Base-by-base conservation (phyloP, 2,113 vertebrate species). In the Melanostigma gelatinosum region DNA sequence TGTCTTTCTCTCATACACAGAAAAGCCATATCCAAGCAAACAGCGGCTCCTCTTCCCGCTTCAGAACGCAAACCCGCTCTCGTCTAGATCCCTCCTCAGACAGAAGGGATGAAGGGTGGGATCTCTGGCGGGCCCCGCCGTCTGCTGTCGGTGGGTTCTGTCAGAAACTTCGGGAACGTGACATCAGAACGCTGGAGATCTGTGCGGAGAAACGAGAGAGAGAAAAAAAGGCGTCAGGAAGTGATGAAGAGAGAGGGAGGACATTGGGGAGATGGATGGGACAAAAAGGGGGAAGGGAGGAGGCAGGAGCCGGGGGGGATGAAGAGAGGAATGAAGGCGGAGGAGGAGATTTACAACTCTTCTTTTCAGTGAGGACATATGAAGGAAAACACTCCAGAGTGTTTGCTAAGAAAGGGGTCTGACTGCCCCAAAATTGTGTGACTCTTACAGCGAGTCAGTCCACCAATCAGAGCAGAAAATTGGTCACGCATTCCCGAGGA, bases 141-240 rank as follows among this genome's bases (percentile, higher is more conserved):
- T 77, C 77, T 27, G 77, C 73, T 44, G 66, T 11, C 40, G 72
- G 6, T 42, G 58, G 5, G 52, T 10, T 3, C 80, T 61, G 15
- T 72, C 69, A 75, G 64, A 89, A 72, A 62, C 88, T 69, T 80
- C 79, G 72, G 85, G 89, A 88, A 91, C 91, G 89, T 80, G 84
- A 77, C 81, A 73, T 70, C 68, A 67, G 73, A 81, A 75, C 29
- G 38, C 55, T 15, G 77, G 32, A 82, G 82, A 77, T 87, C 93
- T 93, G 87, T 72, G 87, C 70, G 68, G 87, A 83, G 77, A 90
- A 67, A 84, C 40, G n/a, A 55, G 54, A 27, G 20, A 52, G 42
- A 68, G 42, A 88, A 16, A 68, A 29, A 60, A 44, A 36, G 12
- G 67, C 74, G 82, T 87, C 48, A 90, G 63, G 42, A 6, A 54